These are phyloP conservation scores for Anoplolepis gracilipes DNA, from an alignment of 1,140 invertebrate species.

Conservation along the genomic window DNA sequence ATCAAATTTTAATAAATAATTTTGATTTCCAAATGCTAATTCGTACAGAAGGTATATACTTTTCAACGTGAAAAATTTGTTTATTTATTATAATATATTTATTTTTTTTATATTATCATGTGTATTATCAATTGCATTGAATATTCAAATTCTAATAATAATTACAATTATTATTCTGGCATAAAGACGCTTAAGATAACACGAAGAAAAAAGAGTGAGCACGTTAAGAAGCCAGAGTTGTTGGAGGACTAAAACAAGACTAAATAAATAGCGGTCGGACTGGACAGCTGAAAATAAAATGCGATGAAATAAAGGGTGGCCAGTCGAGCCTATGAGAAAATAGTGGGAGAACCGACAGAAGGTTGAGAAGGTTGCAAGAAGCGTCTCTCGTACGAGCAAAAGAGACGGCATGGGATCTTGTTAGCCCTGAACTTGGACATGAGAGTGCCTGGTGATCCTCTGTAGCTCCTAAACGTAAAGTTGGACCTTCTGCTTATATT, in stretches of 20 bases:
- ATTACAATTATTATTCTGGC: not conserved
- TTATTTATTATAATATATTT: not conserved
- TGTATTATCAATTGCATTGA: too few relatives aligned
- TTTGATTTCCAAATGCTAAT: too few relatives aligned
- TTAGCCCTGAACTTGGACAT: constrained; percentile 55
- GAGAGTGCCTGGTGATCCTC: constrained; percentile 5
- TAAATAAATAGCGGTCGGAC: constrained; percentile 43
- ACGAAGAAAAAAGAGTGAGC: not conserved
- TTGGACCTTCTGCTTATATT: not conserved
- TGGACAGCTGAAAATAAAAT: constrained; percentile 46
- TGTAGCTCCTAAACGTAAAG: not conserved
- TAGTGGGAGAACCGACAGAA: constrained; percentile 22
- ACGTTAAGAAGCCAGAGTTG: not conserved
- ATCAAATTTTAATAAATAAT: too few relatives aligned
- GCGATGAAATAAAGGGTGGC: not conserved
- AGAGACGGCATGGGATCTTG: constrained; percentile 21
- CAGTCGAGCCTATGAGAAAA: constrained; percentile 37
- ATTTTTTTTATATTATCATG: too few relatives aligned
- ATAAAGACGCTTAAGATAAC: not conserved
- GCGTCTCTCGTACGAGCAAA: not conserved
- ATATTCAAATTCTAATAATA: too few relatives aligned
- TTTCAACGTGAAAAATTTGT: too few relatives aligned
- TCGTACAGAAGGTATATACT: too few relatives aligned
- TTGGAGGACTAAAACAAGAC: constrained; percentile 32
- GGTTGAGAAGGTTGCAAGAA: not conserved